Evolutionary conservation across 2,797 vertebrate genomes (phyloP).

Genomic region (Paramormyrops hopkinsi): DNA sequence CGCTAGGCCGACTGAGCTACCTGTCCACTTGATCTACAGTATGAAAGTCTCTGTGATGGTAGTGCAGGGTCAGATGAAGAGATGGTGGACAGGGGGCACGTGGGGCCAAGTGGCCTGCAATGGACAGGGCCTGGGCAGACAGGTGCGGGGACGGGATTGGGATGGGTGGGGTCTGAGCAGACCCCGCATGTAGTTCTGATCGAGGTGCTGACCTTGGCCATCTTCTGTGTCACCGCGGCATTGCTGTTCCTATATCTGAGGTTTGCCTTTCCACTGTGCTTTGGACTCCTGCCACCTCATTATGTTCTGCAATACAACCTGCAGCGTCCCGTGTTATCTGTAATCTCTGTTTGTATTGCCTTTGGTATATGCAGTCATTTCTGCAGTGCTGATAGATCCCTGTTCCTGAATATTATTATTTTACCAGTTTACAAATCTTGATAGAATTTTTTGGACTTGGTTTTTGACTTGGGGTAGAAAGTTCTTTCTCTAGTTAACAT

Average conservation of each 20-base stretch:
- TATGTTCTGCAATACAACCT: neutral
- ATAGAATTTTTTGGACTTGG: neutral
- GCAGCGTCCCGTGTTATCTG: neutral
- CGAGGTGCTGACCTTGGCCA: neutral
- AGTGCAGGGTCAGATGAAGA: neutral
- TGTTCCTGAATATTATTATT: neutral
- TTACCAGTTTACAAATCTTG: neutral
- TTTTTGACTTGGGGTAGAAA: neutral
- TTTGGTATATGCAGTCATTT: neutral
- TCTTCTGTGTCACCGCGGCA: neutral
- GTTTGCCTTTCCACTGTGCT: neutral
- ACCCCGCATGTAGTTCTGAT: neutral
- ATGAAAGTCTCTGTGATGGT: neutral
- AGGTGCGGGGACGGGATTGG: neutral
- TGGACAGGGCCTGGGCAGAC: neutral
- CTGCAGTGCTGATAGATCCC: neutral
- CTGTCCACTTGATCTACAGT: neutral
- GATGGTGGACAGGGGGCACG: neutral
- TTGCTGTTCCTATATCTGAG: neutral
- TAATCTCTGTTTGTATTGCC: neutral
- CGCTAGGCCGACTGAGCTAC: neutral
- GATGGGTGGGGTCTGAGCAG: neutral
- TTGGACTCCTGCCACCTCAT: neutral
- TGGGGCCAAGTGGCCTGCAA: neutral
- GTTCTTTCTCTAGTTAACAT: neutral